Base-by-base conservation (phyloP, 2,888 invertebrate species). In the Dynastes grantii region DNA sequence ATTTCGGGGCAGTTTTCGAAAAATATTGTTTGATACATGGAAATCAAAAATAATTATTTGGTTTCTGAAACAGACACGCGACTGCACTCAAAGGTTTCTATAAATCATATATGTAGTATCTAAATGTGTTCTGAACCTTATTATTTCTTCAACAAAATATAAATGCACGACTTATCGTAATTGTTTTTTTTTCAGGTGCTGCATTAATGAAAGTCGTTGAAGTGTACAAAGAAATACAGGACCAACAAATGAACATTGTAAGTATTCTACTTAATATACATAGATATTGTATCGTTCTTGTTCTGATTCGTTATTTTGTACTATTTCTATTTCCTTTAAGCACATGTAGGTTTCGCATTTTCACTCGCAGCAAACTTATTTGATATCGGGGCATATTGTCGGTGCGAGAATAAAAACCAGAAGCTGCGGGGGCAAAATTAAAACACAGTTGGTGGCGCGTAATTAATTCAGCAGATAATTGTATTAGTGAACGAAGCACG, bases 201-300 rank as follows among this genome's bases (percentile, higher is more conserved):
- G 96, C 97, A 76, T 91, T 97, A 82, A 95, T 96, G 94, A 96
- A 96, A 90, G 96, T 97, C 84, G 97, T 97, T 68, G 97, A 96
- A 88, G 96, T 97, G 32, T 96, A 97, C 90, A 95, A 96, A 88
- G 97, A 97, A 89, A 97, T 97, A 83, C 97, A 97, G 90, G 95
- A 96, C 83, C 97, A 97, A 89, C 97, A 97, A 90, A 95, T 97
- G 94, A 97, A 96, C 88, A 97, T 97, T 87, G 97, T 97, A 91
- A 95, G 96, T 94, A 87, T 29, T 63, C 1, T 32, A n/a, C 53
- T 16, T 2, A 16, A 75, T 75, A 61, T 61, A 6, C 11, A 61
- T 45, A 8, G 0, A 4, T 40, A 27, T 13, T 68, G 49, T 27
- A 49, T 13, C n/a, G 6, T 29, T 22, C 6, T 61, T 32, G 8